Conservation (phyloP, 2,797 vertebrate genomes). For the Iguana delicatissima region DNA sequence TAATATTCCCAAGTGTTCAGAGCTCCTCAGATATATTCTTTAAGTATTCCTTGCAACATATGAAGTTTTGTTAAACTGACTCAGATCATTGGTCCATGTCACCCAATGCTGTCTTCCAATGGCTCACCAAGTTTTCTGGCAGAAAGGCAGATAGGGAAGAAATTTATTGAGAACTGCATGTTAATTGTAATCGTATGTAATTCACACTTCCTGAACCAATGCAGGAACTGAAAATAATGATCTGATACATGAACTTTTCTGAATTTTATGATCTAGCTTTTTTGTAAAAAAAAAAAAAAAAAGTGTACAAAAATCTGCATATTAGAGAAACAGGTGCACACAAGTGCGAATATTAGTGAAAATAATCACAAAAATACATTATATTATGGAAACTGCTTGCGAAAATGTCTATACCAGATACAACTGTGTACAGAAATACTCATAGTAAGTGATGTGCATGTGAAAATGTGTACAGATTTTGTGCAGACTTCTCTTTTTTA, state of each 20-base stretch:
- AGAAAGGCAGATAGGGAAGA: not conserved
- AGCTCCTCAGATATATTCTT: not conserved
- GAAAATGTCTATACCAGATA: not conserved
- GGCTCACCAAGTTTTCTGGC: not conserved
- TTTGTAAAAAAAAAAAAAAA: not conserved
- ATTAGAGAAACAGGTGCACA: not conserved
- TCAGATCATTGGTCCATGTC: not conserved
- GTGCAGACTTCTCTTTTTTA: not conserved
- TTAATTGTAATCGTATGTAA: not conserved
- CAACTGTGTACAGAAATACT: not conserved
- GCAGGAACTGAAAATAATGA: not conserved
- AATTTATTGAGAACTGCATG: not conserved
- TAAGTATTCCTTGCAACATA: not conserved
- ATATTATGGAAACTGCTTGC: not conserved
- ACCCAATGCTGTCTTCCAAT: not conserved
- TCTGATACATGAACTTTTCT: not conserved
- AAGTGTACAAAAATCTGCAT: not conserved
- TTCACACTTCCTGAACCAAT: not conserved
- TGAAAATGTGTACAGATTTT: not conserved
- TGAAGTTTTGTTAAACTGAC: not conserved
- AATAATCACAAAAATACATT: not conserved
- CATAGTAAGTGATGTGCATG: too few species aligned
- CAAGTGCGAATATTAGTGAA: not conserved
- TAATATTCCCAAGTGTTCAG: not conserved
- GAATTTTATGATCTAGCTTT: not conserved